Conservation (phyloP, 1,140 invertebrate genomes). For the Zaprionus ghesquierei region DNA sequence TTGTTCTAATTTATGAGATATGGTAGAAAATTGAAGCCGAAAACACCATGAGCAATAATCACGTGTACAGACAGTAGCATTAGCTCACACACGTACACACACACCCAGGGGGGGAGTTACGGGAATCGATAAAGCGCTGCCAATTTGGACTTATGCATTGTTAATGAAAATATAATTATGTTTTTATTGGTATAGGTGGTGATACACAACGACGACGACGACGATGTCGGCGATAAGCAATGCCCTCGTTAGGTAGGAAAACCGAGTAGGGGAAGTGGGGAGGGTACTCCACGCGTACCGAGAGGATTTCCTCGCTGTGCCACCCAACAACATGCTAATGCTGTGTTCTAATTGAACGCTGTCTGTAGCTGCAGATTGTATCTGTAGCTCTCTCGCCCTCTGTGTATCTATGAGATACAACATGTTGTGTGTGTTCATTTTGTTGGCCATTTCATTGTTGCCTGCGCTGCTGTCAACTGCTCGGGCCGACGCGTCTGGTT, state of each 20-base stretch:
- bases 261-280: background rate
- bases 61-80: constrained; percentile 35
- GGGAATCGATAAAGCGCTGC: constrained; percentile 54
- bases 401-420: constrained; percentile 13
- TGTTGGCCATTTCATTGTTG: constrained; percentile 38
- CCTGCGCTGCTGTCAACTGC: constrained; percentile 17
- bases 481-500: constrained; percentile 41
- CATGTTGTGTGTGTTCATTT: background rate
- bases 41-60: constrained; percentile 31
- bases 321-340: constrained; percentile 6
- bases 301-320: constrained; percentile 1
- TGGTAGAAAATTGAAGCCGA: background rate
- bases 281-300: background rate
- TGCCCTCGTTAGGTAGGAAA: background rate
- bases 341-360: constrained; percentile 14
- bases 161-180: constrained; percentile 80
- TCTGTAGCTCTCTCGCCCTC: background rate
- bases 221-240: background rate
- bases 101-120: background rate
- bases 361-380: constrained; percentile 2
- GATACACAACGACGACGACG: constrained; percentile 4
- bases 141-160: constrained; percentile 76
- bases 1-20: constrained; percentile 28
- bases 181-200: constrained; percentile 44
- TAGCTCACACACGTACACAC: constrained; percentile 5